Base-by-base conservation (phyloP, 2,888 invertebrate species). In the Drosophila seclusa region DNA sequence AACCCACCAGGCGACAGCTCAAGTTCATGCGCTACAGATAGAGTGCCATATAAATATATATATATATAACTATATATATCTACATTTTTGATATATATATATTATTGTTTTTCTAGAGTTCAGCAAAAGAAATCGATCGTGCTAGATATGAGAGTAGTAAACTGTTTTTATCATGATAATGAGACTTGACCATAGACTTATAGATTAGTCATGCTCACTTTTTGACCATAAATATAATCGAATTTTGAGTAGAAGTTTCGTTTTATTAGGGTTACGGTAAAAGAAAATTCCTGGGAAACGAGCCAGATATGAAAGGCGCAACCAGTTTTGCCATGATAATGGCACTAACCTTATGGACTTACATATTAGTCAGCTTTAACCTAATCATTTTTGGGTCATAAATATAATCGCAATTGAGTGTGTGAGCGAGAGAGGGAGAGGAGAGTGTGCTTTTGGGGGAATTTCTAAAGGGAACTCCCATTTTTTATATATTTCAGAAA, bases 151-250 rank as follows among this genome's bases (percentile, higher is more conserved):
- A 54, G 54, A 53, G 57, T 70, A 53, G 34, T 76, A 71, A 79
- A 78, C 64, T 58, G 32, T 62, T 70, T 52, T 67, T 78, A 78
- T 75, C 76, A 75, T 45, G 52, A 70, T 71, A 70, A 78, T 74
- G 60, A 64, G 36, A 59, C 54, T 79, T 79, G 76, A 60, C 71
- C 76, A 59, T 24, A 50, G 63, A 50, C 60, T 40, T 73, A 29
- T 21, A 66, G 75, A 58, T 79, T 70, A 69, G 62, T 78, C 75
- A 74, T 36, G 31, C 10, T 70, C 75, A 79, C 40, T 13, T 18
- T 13, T 38, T 11, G 29, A 11, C 61, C 54, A 38, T 31, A 61
- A 53, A 45, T 36, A 18, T 31, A 36, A 58, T 29, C 50, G 40
- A 71, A 29, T 38, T 52, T 27, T 16, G 31, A 31, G 31, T 2